Percentiles rank a stretch among this genome's conserved stretches.
phyloP scores from a whole-genome alignment of 2,113 vertebrate genomes.

The Antennarius striatus region DNA sequence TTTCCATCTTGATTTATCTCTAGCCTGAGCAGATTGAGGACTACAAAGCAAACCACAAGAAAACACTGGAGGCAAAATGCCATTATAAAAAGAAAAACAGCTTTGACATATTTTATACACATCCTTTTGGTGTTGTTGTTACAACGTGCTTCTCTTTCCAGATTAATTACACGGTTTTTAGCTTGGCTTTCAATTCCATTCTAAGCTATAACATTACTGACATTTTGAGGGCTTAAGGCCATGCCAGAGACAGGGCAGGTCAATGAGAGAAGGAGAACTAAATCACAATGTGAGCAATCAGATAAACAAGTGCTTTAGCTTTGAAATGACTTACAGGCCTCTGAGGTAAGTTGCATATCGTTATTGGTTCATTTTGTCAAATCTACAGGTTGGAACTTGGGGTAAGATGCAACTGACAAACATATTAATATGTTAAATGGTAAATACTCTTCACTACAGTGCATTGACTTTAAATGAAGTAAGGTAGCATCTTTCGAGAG shows the following conservation, averaged over 20 bases:
- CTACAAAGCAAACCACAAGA: slow-evolving; percentile 15
- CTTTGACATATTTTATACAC: slow-evolving; percentile 17
- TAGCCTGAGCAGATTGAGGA: slow-evolving; percentile 17
- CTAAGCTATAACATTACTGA: neutral
- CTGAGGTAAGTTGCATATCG: neutral
- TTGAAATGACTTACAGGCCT: slow-evolving; percentile 3
- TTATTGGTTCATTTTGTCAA: slow-evolving; percentile 9
- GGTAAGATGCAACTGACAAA: no score
- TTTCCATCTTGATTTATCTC: slow-evolving; percentile 50
- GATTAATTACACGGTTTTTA: slow-evolving; percentile 10
- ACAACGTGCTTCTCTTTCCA: neutral
- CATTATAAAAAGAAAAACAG: slow-evolving; percentile 11
- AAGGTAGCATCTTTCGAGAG: slow-evolving; percentile 27
- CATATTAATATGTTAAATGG: no score
- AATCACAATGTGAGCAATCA: slow-evolving; percentile 14
- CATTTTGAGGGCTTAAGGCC: slow-evolving; percentile 35
- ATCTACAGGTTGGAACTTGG: neutral
- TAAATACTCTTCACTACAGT: neutral
- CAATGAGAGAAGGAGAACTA: slow-evolving; percentile 21
- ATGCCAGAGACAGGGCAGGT: slow-evolving; percentile 34
- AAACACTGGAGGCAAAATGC: slow-evolving; percentile 14
- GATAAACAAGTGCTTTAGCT: slow-evolving; percentile 2
- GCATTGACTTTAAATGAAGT: slow-evolving; percentile 6
- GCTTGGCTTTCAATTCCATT: slow-evolving; percentile 47
- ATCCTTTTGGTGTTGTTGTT: slow-evolving; percentile 5